A percentile compares a stretch with the other conserved stretches of the same genome.
phyloP scores from a whole-genome alignment of 1,140 invertebrate species.

The Drosophila equinoxialis region DNA sequence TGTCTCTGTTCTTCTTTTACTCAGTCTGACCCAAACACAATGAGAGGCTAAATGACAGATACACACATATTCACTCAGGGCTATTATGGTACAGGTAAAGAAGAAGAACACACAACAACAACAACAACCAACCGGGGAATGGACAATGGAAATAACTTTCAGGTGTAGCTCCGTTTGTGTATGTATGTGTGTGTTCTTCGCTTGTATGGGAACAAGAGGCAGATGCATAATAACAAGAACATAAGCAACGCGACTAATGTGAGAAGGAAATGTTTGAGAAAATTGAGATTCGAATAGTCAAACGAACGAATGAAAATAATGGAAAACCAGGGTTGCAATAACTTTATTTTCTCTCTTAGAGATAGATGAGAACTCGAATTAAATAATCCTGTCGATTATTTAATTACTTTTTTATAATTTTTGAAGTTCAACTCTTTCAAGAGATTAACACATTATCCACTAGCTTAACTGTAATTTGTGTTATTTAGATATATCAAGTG shows the following conservation, averaged over 20 bases:
- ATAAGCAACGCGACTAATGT: constrained; percentile 1
- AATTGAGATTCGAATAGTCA: background rate
- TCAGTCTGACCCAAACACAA: constrained; percentile 50
- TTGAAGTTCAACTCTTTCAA: too few relatives aligned
- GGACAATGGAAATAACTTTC: constrained; percentile 43
- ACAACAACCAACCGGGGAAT: constrained; percentile 10
- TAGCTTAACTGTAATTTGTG: background rate
- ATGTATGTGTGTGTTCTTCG: constrained; percentile 24
- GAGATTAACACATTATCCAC: background rate
- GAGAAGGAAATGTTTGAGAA: constrained; percentile 7
- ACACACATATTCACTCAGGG: constrained; percentile 47
- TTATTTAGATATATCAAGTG: background rate
- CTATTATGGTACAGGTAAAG: constrained; percentile 61
- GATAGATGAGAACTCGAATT: too few relatives aligned
- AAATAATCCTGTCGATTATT: too few relatives aligned
- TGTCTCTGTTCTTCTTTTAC: constrained; percentile 16
- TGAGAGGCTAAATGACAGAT: constrained; percentile 58
- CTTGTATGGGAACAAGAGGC: constrained; percentile 20
- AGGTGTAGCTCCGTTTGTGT: constrained; percentile 16
- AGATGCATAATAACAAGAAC: constrained; percentile 5
- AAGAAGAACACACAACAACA: constrained; percentile 10
- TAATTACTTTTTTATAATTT: too few relatives aligned
- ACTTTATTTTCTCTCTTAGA: too few relatives aligned
- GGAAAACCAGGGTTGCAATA: background rate
- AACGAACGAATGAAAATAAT: background rate